These are phyloP conservation scores for Patella depressa DNA, from an alignment of 2,888 invertebrate genomes.

Conservation along the genomic window DNA sequence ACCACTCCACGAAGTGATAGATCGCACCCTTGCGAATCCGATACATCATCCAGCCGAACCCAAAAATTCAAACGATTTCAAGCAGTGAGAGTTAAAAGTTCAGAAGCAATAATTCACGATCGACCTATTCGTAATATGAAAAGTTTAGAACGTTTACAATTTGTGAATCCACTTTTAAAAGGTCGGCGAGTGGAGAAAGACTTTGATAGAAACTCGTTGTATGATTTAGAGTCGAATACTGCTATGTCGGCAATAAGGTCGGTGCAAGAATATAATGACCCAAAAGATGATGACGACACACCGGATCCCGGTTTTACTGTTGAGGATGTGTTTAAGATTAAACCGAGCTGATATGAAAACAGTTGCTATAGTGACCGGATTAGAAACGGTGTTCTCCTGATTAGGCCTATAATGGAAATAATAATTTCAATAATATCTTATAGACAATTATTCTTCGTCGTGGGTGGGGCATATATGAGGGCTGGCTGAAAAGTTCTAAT, in stretches of 20 bases:
- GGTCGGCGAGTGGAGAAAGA: not conserved
- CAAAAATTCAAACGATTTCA: not conserved
- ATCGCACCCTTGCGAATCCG: not conserved
- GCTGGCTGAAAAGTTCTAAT: too few relatives aligned
- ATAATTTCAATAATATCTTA: too few relatives aligned
- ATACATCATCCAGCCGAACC: not conserved
- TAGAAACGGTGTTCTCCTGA: too few relatives aligned
- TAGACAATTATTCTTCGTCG: too few relatives aligned
- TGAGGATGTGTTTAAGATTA: not conserved
- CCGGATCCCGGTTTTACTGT: not conserved
- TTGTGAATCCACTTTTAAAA: not conserved
- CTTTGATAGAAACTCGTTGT: not conserved
- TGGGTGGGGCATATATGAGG: too few relatives aligned
- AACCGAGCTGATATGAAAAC: too few relatives aligned
- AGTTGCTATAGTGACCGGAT: too few relatives aligned
- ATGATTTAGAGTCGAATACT: not conserved
- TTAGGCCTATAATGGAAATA: too few relatives aligned
- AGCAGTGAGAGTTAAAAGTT: not conserved
- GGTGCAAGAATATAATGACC: not conserved
- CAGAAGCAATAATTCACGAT: not conserved
- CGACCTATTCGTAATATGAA: not conserved
- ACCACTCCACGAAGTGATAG: too few relatives aligned
- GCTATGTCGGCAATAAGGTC: not conserved
- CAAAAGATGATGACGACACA: not conserved
- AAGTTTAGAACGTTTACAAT: not conserved